These are phyloP conservation scores for Heptranchias perlo DNA, from an alignment of 2,113 vertebrate genomes.

Conservation along the genomic window DNA sequence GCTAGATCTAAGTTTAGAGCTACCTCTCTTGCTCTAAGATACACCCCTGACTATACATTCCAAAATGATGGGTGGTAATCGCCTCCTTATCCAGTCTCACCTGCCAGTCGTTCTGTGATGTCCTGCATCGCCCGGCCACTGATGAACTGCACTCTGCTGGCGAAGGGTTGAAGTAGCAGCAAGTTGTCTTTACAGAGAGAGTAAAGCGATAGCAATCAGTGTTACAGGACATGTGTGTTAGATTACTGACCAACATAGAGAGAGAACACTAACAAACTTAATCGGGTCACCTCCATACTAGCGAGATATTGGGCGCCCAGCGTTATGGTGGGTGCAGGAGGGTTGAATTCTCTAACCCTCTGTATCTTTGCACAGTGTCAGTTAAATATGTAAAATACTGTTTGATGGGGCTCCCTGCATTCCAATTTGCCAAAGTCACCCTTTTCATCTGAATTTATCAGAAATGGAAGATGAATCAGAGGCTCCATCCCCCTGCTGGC, in stretches of 20 bases:
- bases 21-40: background rate
- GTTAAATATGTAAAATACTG: background rate
- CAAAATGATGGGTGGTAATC: background rate
- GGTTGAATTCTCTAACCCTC: background rate
- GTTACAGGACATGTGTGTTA: background rate
- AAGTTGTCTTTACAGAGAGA: constrained; percentile 53
- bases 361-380: background rate
- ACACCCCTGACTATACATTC: background rate
- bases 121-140: constrained; percentile 50
- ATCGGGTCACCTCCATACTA: background rate
- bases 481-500: background rate
- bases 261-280: background rate
- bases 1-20: background rate
- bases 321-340: background rate
- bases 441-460: too few species aligned
- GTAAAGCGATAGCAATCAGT: background rate
- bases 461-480: background rate
- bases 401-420: background rate
- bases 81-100: constrained; percentile 44
- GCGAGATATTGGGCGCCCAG: background rate
- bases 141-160: constrained; percentile 48
- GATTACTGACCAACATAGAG: background rate
- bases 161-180: constrained; percentile 49
- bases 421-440: background rate
- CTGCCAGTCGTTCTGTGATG: constrained; percentile 50